Conservation (phyloP, 2,113 vertebrate species). For the sheep (Ovis aries) region DNA sequence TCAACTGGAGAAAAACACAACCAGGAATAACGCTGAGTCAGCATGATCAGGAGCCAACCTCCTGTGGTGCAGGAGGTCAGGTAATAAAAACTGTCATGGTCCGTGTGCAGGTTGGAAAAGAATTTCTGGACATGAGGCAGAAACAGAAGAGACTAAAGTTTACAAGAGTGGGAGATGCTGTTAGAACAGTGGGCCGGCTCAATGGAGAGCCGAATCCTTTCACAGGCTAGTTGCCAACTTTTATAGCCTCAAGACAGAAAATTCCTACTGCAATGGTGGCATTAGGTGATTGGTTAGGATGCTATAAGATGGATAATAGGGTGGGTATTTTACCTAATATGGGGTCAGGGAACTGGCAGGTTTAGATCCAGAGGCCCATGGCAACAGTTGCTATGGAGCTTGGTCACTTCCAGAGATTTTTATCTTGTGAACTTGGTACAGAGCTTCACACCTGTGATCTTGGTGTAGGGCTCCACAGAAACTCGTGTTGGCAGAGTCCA, state of each 20-base stretch:
- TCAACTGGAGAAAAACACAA: neutral
- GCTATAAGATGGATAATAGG: neutral
- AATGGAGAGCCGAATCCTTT: neutral
- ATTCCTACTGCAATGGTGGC: neutral
- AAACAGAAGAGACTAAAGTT: neutral
- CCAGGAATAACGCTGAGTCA: neutral
- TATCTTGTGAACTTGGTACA: neutral
- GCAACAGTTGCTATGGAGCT: neutral
- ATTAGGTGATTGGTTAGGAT: neutral
- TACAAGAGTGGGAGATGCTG: neutral
- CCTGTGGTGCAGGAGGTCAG: neutral
- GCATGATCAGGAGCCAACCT: fast-evolving
- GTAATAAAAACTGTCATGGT: neutral
- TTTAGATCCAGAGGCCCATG: neutral
- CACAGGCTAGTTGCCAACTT: neutral
- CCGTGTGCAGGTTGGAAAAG: neutral
- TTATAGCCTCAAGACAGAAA: neutral
- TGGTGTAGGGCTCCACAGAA: neutral
- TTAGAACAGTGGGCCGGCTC: neutral
- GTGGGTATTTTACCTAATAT: neutral
- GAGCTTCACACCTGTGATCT: neutral
- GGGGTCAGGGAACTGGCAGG: neutral
- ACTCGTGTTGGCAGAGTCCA: neutral
- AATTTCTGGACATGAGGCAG: neutral
- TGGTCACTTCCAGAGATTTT: neutral